Evolutionary conservation across 2,113 vertebrate genomes (phyloP).

Genomic region (Circaetus gallicus): DNA sequence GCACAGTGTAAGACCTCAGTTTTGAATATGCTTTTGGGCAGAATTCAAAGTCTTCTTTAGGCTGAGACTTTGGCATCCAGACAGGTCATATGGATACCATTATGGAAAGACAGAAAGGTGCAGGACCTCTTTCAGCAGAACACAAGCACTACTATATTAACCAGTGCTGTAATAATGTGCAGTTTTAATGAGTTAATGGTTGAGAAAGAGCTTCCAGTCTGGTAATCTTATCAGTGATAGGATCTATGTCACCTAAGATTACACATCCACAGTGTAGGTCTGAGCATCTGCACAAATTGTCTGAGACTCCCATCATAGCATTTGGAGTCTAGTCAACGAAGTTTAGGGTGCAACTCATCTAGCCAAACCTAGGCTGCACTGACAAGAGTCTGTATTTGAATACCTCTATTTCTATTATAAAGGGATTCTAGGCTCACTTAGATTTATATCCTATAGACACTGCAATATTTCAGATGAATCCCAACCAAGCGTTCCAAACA

Average conservation of each 20-base stretch:
- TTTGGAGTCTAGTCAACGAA: neutral
- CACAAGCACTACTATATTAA: neutral
- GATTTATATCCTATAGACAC: neutral
- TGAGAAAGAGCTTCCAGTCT: neutral
- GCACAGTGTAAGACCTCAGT: neutral
- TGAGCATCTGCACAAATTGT: neutral
- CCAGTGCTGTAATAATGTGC: neutral
- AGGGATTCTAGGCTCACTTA: neutral
- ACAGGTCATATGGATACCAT: neutral
- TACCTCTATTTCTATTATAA: neutral
- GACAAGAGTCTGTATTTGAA: neutral
- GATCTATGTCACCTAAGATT: neutral
- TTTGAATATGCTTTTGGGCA: neutral
- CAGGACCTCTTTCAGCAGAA: neutral
- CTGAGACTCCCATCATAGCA: neutral
- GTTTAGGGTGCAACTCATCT: neutral
- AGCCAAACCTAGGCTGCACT: neutral
- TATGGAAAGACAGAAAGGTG: neutral
- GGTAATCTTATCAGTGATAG: neutral
- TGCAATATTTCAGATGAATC: neutral
- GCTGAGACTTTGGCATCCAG: neutral
- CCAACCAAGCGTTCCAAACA: neutral
- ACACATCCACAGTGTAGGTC: neutral
- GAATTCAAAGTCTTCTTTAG: neutral
- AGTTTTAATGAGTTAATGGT: constrained; percentile 5